Evolutionary conservation across 2,113 vertebrate species (phyloP), one percentile per base, ranked within the genome.

Genomic region (Gallinago media): DNA sequence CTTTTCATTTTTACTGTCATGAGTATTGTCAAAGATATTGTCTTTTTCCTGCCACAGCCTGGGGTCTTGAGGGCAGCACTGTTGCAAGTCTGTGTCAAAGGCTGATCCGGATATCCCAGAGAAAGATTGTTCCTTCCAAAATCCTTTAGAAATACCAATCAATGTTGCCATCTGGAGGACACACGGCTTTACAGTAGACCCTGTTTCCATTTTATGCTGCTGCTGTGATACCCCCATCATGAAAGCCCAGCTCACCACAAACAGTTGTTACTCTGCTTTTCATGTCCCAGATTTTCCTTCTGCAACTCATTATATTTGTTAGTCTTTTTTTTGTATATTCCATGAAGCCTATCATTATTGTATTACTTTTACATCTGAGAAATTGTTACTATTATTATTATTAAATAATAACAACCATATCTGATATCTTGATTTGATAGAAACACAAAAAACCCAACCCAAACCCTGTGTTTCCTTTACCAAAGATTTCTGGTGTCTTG

Each of bases 141-240:
- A 77, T 95, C 80, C 83, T 87, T 92, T 15, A 81, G 86, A 97
- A 96, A 96, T 47, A 95, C 91, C 96, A 97, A 96, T 95, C 96
- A 97, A 96, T 96, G 96, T 96, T 97, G 96, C 96, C 96, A 97
- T 97, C 96, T 97, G 96, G 96, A 97, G 96, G 96, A 97, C 96
- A 94, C 94, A 97, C 32, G 0, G 93, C 77, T 94, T 95, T 96
- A 96, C 89, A 89, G 91, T 97, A 95, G 94, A 96, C 94, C 93
- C 73, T 91, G 80, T 92, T 96, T 94, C 89, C 84, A 94, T 97
- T 92, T 95, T 71, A 27, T 91, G n/a, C 89, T 75, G 86, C 96
- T 97, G 95, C 94, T 96, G 84, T 91, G 91, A 96, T 96, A 92
- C 70, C 73, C 88, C 80, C 52, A 49, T 92, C 87, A 75, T 40